A percentile compares a stretch with the other conserved stretches of the same genome.
Evolutionary conservation across 2,888 invertebrate genomes (phyloP).

Genomic region (Phaedon cochleariae): DNA sequence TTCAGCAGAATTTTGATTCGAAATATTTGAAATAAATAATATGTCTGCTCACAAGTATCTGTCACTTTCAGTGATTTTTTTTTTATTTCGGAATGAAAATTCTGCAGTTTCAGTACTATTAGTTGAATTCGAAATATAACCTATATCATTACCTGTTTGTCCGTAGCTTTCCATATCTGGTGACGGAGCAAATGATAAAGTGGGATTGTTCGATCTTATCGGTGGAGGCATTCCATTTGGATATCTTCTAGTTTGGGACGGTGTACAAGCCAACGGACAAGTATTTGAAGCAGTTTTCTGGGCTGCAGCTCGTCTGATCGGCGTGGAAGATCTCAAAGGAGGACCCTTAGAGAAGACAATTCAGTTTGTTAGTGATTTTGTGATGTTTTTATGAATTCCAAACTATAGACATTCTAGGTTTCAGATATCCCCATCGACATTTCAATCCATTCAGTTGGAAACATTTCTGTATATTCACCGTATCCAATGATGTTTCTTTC

Average conservation of each 20-base stretch:
- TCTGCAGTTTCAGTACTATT: too few species aligned
- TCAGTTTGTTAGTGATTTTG: too few species aligned
- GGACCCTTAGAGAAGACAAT: background rate
- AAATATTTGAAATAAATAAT: too few species aligned
- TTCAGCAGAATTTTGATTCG: too few species aligned
- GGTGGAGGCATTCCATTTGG: background rate
- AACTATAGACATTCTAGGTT: too few species aligned
- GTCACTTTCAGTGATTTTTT: too few species aligned
- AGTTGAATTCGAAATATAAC: too few species aligned
- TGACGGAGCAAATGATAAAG: background rate
- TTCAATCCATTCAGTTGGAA: too few species aligned
- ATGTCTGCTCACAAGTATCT: too few species aligned
- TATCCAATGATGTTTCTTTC: constrained; percentile 31
- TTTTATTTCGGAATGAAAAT: too few species aligned
- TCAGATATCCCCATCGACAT: too few species aligned
- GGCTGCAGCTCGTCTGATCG: background rate
- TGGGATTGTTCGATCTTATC: background rate
- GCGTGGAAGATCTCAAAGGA: background rate
- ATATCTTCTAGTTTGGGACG: background rate
- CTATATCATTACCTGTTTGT: background rate
- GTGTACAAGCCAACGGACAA: background rate
- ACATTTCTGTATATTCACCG: background rate
- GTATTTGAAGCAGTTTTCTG: background rate
- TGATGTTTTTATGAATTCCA: too few species aligned
- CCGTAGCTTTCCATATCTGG: background rate